A percentile compares a stretch with the other conserved stretches of the same genome.
Conservation (phyloP, 2,888 invertebrate genomes). For the Seira ritae region DNA sequence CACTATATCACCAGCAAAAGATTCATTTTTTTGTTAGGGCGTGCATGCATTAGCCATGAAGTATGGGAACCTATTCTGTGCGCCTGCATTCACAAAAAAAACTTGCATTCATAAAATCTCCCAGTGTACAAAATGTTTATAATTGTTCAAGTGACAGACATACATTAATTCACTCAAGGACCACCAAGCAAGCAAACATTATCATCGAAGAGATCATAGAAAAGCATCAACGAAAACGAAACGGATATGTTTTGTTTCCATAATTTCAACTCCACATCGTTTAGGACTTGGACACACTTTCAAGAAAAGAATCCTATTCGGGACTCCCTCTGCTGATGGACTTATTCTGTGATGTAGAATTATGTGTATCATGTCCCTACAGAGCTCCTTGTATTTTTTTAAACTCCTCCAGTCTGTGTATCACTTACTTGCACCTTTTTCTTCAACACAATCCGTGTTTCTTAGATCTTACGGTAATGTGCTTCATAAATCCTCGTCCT, state of each 20-base stretch:
- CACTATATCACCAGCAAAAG: too few species aligned
- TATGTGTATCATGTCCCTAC: too few species aligned
- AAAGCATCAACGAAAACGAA: conserved; percentile 29
- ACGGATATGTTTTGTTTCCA: not conserved
- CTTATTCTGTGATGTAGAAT: too few species aligned
- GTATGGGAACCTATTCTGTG: conserved; percentile 21
- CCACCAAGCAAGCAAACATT: conserved; percentile 55
- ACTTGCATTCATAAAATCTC: not conserved
- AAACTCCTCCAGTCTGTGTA: conserved; percentile 11
- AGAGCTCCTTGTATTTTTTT: conserved; percentile 28
- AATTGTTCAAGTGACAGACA: conserved; percentile 48
- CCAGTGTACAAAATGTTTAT: too few species aligned
- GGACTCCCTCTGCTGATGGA: too few species aligned
- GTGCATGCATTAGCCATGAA: conserved; percentile 49
- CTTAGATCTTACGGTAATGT: too few species aligned
- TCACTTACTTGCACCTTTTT: too few species aligned
- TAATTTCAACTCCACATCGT: not conserved
- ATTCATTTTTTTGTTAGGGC: too few species aligned
- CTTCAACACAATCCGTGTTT: too few species aligned
- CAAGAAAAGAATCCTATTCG: not conserved
- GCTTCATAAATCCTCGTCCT: conserved; percentile 35
- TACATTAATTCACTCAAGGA: conserved; percentile 55
- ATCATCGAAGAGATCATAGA: conserved; percentile 42
- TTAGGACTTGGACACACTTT: not conserved
- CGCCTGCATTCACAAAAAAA: not conserved